Conservation (phyloP, 2,797 vertebrate genomes). For the Sebastes steindachneri region DNA sequence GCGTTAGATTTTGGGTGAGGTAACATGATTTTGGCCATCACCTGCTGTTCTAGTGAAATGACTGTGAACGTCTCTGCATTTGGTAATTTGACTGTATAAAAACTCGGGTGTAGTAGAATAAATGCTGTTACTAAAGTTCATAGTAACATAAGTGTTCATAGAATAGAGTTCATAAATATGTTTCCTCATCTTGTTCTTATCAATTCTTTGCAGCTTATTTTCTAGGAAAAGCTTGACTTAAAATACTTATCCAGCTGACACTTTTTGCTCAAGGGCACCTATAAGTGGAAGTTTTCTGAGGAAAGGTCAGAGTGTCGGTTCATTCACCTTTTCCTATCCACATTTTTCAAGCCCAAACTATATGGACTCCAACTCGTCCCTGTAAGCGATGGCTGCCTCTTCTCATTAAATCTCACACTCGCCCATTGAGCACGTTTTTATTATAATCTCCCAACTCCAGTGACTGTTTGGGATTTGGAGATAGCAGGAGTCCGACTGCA, state of each 20-base stretch:
- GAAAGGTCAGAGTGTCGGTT: constrained; percentile 14
- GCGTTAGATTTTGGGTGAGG: too few relatives aligned
- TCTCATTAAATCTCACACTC: constrained; percentile 50
- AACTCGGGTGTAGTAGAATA: too few relatives aligned
- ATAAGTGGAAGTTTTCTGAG: constrained; percentile 24
- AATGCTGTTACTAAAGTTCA: too few relatives aligned
- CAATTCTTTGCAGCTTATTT: neutral
- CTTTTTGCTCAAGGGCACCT: constrained; percentile 33
- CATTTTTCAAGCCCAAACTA: constrained; percentile 20
- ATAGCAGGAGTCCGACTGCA: constrained; percentile 73
- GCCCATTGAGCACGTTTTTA: constrained; percentile 42
- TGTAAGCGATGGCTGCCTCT: constrained; percentile 37
- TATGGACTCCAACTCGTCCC: constrained; percentile 13
- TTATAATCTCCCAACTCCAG: constrained; percentile 56
- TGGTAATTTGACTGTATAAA: too few relatives aligned
- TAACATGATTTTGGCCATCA: too few relatives aligned
- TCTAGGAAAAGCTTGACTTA: neutral
- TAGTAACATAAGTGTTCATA: too few relatives aligned
- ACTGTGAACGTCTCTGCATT: too few relatives aligned
- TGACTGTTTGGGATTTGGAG: constrained; percentile 68
- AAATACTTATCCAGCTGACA: constrained; percentile 36
- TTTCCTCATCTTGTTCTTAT: neutral
- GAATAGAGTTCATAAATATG: too few relatives aligned
- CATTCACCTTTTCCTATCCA: constrained; percentile 15
- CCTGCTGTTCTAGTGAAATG: too few relatives aligned